These are phyloP conservation scores for Zoanthus solanderi DNA, from an alignment of 92 coral and sea anemone species.

Conservation along the genomic window DNA sequence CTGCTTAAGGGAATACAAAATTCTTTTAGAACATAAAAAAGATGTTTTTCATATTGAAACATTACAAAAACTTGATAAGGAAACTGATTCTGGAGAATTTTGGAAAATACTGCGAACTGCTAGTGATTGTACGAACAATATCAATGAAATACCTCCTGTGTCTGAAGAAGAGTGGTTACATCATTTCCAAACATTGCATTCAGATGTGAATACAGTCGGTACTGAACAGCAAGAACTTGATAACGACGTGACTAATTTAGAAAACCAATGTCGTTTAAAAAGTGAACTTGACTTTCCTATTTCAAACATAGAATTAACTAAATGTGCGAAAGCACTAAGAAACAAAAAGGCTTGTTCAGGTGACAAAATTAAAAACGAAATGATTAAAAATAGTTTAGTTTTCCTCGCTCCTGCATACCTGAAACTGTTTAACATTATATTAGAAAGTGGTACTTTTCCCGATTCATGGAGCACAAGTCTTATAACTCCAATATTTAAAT, in stretches of 20 bases:
- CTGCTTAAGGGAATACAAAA: slow-evolving; percentile 29
- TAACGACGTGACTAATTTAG: no score
- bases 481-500: slow-evolving; percentile 64
- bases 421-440: slow-evolving; percentile 50
- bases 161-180: slow-evolving; percentile 44
- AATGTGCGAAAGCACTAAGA: slow-evolving; percentile 30
- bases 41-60: slow-evolving; percentile 25
- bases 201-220: neutral
- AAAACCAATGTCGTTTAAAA: neutral
- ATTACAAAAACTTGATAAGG: slow-evolving; percentile 16
- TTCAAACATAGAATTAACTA: slow-evolving; percentile 36
- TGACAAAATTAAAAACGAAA: slow-evolving; percentile 62
- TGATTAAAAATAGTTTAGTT: slow-evolving; percentile 48
- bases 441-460: slow-evolving; percentile 50
- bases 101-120: slow-evolving; percentile 55
- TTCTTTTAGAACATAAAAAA: slow-evolving; percentile 40
- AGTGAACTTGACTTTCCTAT: slow-evolving; percentile 32
- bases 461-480: slow-evolving; percentile 53
- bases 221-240: slow-evolving; percentile 11
- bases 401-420: slow-evolving; percentile 20
- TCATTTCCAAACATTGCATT: no score
- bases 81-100: slow-evolving; percentile 15
- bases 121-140: slow-evolving; percentile 11
- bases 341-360: slow-evolving; percentile 56
- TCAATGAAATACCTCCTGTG: slow-evolving; percentile 23